Base-by-base conservation (phyloP, 2,888 invertebrate species). In the Xylota sylvarum region DNA sequence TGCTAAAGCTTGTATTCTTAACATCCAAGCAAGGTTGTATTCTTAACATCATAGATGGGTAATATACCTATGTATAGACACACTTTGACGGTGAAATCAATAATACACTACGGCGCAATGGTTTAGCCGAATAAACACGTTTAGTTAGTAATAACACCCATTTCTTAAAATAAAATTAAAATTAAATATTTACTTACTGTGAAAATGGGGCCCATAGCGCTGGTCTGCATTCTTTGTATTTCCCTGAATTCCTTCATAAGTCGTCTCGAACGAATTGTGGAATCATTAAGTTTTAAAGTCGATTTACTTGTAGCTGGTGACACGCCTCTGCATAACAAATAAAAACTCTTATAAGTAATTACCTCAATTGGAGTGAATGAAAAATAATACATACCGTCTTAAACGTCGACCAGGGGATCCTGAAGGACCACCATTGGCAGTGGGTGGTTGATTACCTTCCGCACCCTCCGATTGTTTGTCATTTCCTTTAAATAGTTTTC, bases 171-270 rank as follows among this genome's bases (percentile, higher is more conserved):
- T n/a, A n/a, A n/a, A n/a, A n/a, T 37, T 14, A 30, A 5, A 7
- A 14, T 35, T 32, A 35, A 35, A 32, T 65, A 35, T 23, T 10
- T 64, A 86, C 76, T 91, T 89, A 95, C 97, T 89, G 96, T 96
- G 90, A 97, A 97, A 14, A 96, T 93, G 4, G 96, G 96, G 89
- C 96, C 95, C n/a, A 94, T 92, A 85, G 95, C 94, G 89, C 94
- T 94, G 89, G 94, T 94, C 91, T 97, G 96, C 85, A 95, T 93
- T 89, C 95, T 94, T 91, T 97, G 96, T 89, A 97, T 95, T 92
- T 97, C 97, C 88, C 95, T 95, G 88, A 96, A 95, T 90, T 97
- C 97, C 92, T 97, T 97, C 97, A 97, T 97, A 78, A 97, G 94
- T 60, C 97, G 94, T 83, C 97, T 94, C 37, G 96, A 95, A 88